A percentile compares a stretch with the other conserved stretches of the same genome.
These are phyloP conservation scores for Malurus melanocephalus DNA, from an alignment of 2,113 vertebrate genomes.

Conservation along the genomic window DNA sequence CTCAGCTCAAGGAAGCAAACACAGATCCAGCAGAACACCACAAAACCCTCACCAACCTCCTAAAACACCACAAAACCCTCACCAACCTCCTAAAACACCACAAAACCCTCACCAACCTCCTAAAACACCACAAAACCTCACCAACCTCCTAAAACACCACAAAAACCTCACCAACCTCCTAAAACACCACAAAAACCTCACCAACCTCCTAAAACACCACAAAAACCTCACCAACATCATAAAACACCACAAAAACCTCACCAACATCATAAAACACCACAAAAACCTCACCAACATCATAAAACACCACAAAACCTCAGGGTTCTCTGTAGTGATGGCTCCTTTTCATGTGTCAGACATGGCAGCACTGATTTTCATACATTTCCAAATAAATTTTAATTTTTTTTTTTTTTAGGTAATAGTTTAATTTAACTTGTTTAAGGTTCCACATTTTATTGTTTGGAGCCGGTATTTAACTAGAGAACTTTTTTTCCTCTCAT, in stretches of 20 bases:
- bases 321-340: accelerated
- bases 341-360: accelerated
- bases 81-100: neutral
- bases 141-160: too few species aligned
- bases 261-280: neutral
- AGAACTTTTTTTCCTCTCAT: neutral
- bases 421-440: neutral
- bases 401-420: accelerated
- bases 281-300: too few species aligned
- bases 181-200: neutral
- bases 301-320: neutral
- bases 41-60: too few species aligned
- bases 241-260: neutral
- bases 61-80: too few species aligned
- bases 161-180: neutral
- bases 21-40: neutral
- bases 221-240: too few species aligned
- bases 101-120: neutral
- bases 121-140: neutral
- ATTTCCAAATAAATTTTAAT: neutral
- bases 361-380: accelerated
- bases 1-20: neutral
- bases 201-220: too few species aligned
- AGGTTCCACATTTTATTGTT: neutral
- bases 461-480: neutral